Evolutionary conservation across 2,888 invertebrate genomes (phyloP), one percentile per base, ranked within the genome.

Genomic region (Cheilosia grossa): DNA sequence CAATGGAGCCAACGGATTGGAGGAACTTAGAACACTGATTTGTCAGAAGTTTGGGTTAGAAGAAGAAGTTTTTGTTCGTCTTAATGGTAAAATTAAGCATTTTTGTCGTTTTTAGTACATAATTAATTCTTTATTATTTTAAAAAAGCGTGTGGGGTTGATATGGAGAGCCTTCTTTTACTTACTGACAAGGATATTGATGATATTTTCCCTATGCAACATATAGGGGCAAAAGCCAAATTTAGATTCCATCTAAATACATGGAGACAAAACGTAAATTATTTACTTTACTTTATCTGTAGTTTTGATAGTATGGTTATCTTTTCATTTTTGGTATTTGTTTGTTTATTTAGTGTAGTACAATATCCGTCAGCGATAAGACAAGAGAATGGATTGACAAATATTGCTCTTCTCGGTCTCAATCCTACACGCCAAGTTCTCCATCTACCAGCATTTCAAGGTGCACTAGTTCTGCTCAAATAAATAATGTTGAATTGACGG

Each of bases 341-440:
- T 44, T 44, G 44, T 44, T 44, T 44, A 44, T n/a, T 44, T 44
- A 44, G 44, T 44, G 44, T 44, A n/a, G n/a, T n/a, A 44, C 44
- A 44, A 44, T 44, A 44, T 44, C 44, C 2, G 15, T 44, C 44
- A 44, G 44, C n/a, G 44, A 44, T 44, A 44, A 44, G n/a, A 44
- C 44, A 2, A 44, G 44, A 44, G 44, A 44, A 44, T 44, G 44
- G 44, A 44, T 44, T 44, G 44, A 13, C 17, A 15, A 17, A 44
- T 44, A n/a, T 44, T 44, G n/a, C n/a, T 44, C 44, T 44, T 44
- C 44, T 1, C 44, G 17, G n/a, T n/a, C 44, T 44, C n/a, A 44
- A 44, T 44, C 44, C 44, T 15, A 44, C 15, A 44, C 44, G 44
- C n/a, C 44, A 44, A 44, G 44, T 44, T 44, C n/a, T n/a, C 44